Conservation (phyloP, 1,140 invertebrate genomes). For the Eurosta solidaginis region DNA sequence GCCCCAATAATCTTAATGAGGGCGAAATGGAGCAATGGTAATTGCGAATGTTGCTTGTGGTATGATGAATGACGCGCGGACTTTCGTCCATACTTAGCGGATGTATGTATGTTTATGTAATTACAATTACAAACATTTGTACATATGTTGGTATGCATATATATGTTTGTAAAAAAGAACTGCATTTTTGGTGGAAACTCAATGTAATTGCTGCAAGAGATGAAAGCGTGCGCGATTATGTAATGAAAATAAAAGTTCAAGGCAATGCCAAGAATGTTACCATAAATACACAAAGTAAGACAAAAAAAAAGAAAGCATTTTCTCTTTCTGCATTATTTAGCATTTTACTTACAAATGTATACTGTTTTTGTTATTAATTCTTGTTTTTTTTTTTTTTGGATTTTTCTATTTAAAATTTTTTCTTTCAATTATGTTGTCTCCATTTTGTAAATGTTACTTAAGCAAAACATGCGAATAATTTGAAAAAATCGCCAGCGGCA, state of each 20-base stretch:
- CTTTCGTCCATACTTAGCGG: not conserved
- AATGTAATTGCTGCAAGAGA: not conserved
- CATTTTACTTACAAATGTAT: not conserved
- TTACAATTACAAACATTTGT: not conserved
- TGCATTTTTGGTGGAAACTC: too few species aligned
- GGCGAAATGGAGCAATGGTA: not conserved
- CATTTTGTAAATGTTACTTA: conserved; percentile 15
- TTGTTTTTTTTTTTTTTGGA: not conserved
- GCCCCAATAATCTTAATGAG: not conserved
- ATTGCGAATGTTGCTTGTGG: conserved; percentile 15
- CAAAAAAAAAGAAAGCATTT: not conserved
- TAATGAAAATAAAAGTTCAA: not conserved
- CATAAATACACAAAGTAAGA: not conserved
- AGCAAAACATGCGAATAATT: conserved; percentile 48
- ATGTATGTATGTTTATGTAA: not conserved
- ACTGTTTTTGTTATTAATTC: not conserved
- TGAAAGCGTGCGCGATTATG: too few species aligned
- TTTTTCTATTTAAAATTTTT: not conserved
- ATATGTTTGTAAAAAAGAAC: not conserved
- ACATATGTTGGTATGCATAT: not conserved
- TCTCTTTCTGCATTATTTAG: not conserved
- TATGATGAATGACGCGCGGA: not conserved
- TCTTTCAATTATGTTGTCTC: not conserved
- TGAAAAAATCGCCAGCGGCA: conserved; percentile 43
- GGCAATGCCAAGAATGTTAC: not conserved